These are phyloP conservation scores for Megaptera novaeangliae DNA, from an alignment of 2,113 vertebrate species.

Conservation along the genomic window DNA sequence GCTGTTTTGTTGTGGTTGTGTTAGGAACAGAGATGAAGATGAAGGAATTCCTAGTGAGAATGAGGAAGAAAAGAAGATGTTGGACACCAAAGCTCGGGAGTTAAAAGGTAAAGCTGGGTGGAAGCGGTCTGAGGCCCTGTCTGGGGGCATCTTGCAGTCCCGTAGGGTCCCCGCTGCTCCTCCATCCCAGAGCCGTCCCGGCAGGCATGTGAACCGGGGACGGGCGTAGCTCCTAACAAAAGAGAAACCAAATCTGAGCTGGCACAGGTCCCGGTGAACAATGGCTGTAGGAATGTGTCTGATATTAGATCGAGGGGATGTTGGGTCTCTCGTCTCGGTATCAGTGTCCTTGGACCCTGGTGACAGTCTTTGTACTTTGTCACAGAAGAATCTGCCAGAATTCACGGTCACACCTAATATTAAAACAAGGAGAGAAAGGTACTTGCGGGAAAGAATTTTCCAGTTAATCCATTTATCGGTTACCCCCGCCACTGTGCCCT, in stretches of 20 bases:
- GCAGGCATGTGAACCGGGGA: neutral
- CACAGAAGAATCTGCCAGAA: neutral
- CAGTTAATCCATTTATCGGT: neutral
- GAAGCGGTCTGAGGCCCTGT: neutral
- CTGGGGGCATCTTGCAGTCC: neutral
- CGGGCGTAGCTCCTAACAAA: neutral
- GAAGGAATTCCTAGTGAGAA: slow-evolving; percentile 97
- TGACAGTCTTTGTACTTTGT: neutral
- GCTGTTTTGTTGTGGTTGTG: neutral
- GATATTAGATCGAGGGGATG: accelerated
- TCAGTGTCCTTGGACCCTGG: neutral
- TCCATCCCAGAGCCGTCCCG: neutral
- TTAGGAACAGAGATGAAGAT: slow-evolving; percentile 95
- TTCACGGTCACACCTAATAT: neutral
- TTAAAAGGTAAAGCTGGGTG: slow-evolving; percentile 87
- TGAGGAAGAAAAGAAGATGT: slow-evolving; percentile 92
- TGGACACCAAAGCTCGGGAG: slow-evolving; percentile 90
- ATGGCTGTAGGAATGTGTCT: accelerated
- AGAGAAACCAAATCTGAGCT: neutral
- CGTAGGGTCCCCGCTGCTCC: accelerated
- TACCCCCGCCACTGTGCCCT: accelerated
- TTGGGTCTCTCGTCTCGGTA: neutral
- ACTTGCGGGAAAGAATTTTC: neutral
- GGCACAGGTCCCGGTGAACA: accelerated
- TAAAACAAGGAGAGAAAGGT: neutral